Evolutionary conservation across 2,888 invertebrate species (phyloP).

Genomic region (Luperina testacea): DNA sequence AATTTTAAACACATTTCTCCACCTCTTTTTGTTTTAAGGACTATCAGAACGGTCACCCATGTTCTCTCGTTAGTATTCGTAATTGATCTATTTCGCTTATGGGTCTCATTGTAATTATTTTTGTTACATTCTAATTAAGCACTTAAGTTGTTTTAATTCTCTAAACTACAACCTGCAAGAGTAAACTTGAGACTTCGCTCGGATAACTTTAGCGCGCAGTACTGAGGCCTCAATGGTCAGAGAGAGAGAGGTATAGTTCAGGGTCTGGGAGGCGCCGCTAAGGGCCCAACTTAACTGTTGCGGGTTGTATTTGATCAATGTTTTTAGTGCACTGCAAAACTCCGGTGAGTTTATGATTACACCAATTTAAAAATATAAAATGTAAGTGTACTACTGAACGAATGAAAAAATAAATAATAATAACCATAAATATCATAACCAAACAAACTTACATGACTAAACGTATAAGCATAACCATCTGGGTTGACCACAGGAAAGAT

Average conservation of each 20-base stretch:
- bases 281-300: too few relatives aligned
- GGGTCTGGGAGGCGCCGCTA: too few relatives aligned
- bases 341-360: not conserved
- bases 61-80: not conserved
- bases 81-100: not conserved
- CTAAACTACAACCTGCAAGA: too few relatives aligned
- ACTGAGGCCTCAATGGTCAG: not conserved
- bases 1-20: not conserved
- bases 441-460: slow-evolving; percentile 88
- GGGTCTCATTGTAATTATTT: not conserved
- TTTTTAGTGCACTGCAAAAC: not conserved
- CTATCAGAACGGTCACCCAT: not conserved
- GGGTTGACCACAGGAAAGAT: slow-evolving; percentile 93
- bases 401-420: not conserved
- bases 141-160: not conserved
- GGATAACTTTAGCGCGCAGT: too few relatives aligned
- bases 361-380: not conserved
- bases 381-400: not conserved
- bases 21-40: not conserved
- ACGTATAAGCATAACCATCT: slow-evolving; percentile 93
- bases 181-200: too few relatives aligned
- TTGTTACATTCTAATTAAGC: not conserved
- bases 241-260: not conserved
- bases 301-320: not conserved
- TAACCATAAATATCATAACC: not conserved